Percentiles rank a stretch among this genome's conserved stretches.
Evolutionary conservation across 2,113 vertebrate species (phyloP).

Genomic region (Datnioides undecimradiatus): DNA sequence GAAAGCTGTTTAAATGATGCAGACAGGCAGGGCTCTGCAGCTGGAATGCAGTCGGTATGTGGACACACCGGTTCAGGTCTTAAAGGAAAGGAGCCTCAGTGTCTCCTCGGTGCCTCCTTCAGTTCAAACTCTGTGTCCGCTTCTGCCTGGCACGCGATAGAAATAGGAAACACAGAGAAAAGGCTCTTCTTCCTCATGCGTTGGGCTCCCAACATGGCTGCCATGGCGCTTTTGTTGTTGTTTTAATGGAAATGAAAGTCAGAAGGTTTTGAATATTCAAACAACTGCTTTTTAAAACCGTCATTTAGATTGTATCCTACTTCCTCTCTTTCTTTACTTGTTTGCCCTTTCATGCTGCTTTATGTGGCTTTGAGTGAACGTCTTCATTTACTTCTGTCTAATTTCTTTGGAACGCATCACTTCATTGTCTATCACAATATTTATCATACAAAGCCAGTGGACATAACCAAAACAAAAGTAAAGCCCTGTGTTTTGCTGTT

Average conservation of each 20-base stretch:
- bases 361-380: background rate
- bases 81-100: background rate
- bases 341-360: background rate
- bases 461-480: background rate
- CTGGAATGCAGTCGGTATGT: slow-evolving; percentile 69
- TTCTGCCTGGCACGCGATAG: slow-evolving; percentile 9
- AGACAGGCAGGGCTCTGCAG: slow-evolving; percentile 2
- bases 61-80: slow-evolving; percentile 66
- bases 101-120: no score
- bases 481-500: background rate
- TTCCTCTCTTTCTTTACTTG: background rate
- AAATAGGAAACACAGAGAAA: background rate
- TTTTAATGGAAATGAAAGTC: background rate
- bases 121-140: background rate
- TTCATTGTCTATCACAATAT: background rate
- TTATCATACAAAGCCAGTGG: background rate
- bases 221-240: background rate
- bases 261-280: background rate
- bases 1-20: background rate
- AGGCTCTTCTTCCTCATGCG: background rate
- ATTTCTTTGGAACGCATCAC: no score
- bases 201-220: no score
- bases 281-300: background rate
- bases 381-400: no score
- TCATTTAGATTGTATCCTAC: background rate